phyloP scores from a whole-genome alignment of 1,140 invertebrate genomes.

The Drosophila watanabei region DNA sequence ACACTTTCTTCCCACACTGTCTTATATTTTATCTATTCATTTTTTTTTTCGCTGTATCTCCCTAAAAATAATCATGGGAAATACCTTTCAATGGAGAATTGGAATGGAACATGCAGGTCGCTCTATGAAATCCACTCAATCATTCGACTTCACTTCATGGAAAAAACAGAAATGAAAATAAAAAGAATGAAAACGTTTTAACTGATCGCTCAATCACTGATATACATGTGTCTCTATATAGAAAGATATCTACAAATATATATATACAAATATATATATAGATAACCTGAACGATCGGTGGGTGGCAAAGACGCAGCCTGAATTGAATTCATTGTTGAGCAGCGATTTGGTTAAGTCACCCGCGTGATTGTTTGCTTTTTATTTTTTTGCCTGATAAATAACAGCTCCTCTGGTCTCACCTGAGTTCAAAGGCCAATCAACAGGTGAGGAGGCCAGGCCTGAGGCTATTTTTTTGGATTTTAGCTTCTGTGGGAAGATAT shows the following conservation, averaged over 20 bases:
- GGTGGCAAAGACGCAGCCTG: constrained; percentile 44
- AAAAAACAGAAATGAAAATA: constrained; percentile 38
- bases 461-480: background rate
- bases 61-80: constrained; percentile 55
- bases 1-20: constrained; percentile 21
- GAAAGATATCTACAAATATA: constrained; percentile 2
- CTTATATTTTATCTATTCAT: constrained; percentile 27
- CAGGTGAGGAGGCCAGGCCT: constrained; percentile 34
- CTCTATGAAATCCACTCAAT: constrained; percentile 76
- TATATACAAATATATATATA: background rate
- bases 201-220: constrained; percentile 83
- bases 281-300: constrained; percentile 12
- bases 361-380: constrained; percentile 59
- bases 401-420: background rate
- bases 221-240: constrained; percentile 41
- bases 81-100: constrained; percentile 43
- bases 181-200: constrained; percentile 66
- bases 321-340: constrained; percentile 63
- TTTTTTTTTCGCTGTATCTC: constrained; percentile 55
- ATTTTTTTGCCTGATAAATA: constrained; percentile 47
- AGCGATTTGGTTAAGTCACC: constrained; percentile 41
- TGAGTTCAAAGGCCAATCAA: constrained; percentile 54
- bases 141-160: constrained; percentile 67
- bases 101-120: constrained; percentile 53
- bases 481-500: constrained; percentile 47